Conservation (phyloP, 2,113 vertebrate species). For the Larimichthys polyactis region DNA sequence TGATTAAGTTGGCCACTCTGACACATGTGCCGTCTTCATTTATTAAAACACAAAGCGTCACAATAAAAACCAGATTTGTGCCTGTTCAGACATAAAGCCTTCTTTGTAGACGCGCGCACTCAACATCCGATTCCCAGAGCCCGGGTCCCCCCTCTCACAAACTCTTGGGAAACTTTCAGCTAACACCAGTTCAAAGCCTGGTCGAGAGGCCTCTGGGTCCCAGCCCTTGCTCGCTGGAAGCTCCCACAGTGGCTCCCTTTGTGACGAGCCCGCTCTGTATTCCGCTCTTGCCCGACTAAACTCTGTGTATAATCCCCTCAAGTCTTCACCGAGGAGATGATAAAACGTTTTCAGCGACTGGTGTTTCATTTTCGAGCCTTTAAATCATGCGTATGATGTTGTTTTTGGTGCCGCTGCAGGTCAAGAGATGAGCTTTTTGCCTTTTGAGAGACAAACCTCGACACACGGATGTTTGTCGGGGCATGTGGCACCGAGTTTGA, state of each 20-base stretch:
- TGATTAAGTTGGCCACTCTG: background rate
- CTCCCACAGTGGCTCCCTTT: constrained; percentile 81
- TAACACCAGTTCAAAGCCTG: constrained; percentile 74
- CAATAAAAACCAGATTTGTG: constrained; percentile 12
- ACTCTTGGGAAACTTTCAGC: constrained; percentile 75
- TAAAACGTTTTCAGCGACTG: constrained; percentile 3
- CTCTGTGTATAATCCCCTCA: constrained; percentile 35
- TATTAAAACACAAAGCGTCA: background rate
- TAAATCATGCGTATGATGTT: no score
- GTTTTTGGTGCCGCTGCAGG: no score
- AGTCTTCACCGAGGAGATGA: background rate
- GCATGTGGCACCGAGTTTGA: no score
- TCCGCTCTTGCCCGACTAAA: constrained; percentile 58
- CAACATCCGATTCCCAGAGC: constrained; percentile 63
- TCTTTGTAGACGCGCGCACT: constrained; percentile 13
- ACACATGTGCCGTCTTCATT: background rate
- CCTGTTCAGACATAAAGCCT: constrained; percentile 16
- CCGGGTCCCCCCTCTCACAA: constrained; percentile 46
- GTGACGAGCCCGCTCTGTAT: constrained; percentile 73
- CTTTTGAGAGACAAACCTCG: no score
- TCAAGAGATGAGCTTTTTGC: no score
- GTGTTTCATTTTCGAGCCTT: no score
- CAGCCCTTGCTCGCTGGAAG: constrained; percentile 50
- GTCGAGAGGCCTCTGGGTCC: constrained; percentile 50
- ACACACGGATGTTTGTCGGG: no score